Base-by-base conservation (phyloP, 1,140 invertebrate species). In the Zaprionus lachaisei region DNA sequence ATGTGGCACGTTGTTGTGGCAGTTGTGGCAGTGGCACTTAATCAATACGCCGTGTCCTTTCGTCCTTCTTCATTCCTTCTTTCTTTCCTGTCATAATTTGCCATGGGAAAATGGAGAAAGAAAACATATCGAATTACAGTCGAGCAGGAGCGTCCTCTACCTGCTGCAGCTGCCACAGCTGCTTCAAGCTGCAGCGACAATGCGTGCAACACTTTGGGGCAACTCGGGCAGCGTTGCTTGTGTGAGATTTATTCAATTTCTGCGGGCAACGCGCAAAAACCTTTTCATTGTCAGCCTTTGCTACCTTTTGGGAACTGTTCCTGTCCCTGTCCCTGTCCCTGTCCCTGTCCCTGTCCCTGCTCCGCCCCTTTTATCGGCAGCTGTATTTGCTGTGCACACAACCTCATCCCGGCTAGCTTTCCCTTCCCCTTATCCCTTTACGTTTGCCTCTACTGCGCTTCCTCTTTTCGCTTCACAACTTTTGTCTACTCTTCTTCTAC, bases 211-310 rank as follows among this genome's bases (percentile, higher is more conserved):
- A 78, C 57, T 75, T 57, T 60, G 41, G 17, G 47, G 55, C 61
- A 65, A 69, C 20, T 17, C 44, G 4, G 4, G 14, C 17, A 12
- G n/a, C 5, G 47, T 15, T 44, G 58, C 58, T 22, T 31, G 28
- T 28, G 54, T 73, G 61, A 78, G 81, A 90, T 89, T 87, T 73
- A 85, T 83, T 81, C 84, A 75, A 89, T 87, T 89, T 89, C 84
- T 87, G 84, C 83, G 84, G 83, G 70, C 61, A 9, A 41, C 24
- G 60, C 56, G 60, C 49, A 28, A 31, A 47, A 47, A 64, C 37
- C 38, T 72, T 56, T 15, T n/a, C 26, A 28, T 61, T 12, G 20
- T 38, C 37, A 54, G 2, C 17, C 34, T 26, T 41, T 34, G 9
- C 26, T 26, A 20, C 58, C 34, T 44, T 41, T 57, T 31, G 28